Percentiles rank a stretch among this genome's conserved stretches.
phyloP scores from a whole-genome alignment of 2,797 vertebrate genomes.

The Tympanoctomys barrerae region DNA sequence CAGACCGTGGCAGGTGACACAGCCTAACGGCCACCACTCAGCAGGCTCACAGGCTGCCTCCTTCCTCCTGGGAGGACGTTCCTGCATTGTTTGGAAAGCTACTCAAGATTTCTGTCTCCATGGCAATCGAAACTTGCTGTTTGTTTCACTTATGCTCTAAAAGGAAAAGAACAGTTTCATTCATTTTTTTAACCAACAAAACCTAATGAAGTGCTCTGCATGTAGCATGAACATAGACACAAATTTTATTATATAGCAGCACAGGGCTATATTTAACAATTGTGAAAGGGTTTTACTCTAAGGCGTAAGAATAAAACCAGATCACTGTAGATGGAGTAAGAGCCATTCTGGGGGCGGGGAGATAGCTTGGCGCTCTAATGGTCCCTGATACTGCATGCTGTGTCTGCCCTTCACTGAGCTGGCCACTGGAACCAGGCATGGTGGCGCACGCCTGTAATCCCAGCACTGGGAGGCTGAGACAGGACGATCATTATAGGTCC shows the following conservation, averaged over 20 bases:
- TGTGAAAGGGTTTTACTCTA: constrained; percentile 58
- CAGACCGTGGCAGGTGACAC: not conserved
- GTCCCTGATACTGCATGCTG: too few relatives aligned
- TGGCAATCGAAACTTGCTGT: not conserved
- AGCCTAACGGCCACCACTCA: not conserved
- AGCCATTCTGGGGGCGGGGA: not conserved
- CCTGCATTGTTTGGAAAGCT: not conserved
- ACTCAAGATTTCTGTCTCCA: not conserved
- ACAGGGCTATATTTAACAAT: constrained; percentile 63
- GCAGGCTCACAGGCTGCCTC: not conserved
- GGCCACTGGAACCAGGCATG: too few relatives aligned
- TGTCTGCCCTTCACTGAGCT: too few relatives aligned
- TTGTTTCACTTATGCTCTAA: constrained; percentile 48
- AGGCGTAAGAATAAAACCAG: constrained; percentile 31
- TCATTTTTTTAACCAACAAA: constrained; percentile 55
- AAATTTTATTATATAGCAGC: not conserved
- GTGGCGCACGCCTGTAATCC: too few relatives aligned
- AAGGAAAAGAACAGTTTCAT: constrained; percentile 19
- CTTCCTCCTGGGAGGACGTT: not conserved
- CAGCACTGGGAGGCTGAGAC: too few relatives aligned
- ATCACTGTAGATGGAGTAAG: constrained; percentile 38
- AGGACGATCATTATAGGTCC: too few relatives aligned
- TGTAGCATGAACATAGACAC: not conserved
- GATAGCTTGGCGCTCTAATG: too few relatives aligned
- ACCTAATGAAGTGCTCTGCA: constrained; percentile 57